A percentile compares a stretch with the other conserved stretches of the same genome.
These are phyloP conservation scores for Danio jaintianensis DNA, from an alignment of 2,797 vertebrate genomes.

Conservation along the genomic window DNA sequence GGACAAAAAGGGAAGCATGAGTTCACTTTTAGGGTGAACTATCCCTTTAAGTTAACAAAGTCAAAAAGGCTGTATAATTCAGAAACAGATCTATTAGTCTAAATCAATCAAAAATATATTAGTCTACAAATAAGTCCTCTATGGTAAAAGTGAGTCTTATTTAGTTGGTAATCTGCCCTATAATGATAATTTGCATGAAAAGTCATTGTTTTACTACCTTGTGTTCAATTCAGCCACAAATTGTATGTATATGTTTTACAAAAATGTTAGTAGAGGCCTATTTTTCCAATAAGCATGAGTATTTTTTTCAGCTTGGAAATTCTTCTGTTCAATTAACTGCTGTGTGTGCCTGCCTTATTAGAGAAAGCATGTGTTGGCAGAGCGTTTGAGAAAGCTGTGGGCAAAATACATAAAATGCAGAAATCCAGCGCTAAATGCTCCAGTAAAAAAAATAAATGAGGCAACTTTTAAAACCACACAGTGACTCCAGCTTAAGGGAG, in stretches of 20 bases:
- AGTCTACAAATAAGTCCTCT: too few relatives aligned
- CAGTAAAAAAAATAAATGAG: slow-evolving; percentile 2
- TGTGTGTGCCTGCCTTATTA: slow-evolving; percentile 27
- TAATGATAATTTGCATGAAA: too few relatives aligned
- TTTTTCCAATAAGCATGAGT: not conserved
- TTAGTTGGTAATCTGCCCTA: too few relatives aligned
- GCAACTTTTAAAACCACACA: slow-evolving; percentile 29
- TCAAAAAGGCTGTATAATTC: too few relatives aligned
- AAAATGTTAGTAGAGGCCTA: not conserved
- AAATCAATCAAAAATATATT: too few relatives aligned
- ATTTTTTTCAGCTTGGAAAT: slow-evolving; percentile 11
- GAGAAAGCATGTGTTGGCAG: slow-evolving; percentile 26
- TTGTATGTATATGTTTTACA: not conserved
- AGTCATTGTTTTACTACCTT: too few relatives aligned
- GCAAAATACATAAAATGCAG: slow-evolving; percentile 52
- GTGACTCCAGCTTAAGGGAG: slow-evolving; percentile 16
- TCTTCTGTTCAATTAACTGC: slow-evolving; percentile 30
- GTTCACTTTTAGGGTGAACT: too few relatives aligned
- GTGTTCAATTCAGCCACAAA: too few relatives aligned
- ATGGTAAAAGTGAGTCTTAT: too few relatives aligned
- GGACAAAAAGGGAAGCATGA: too few relatives aligned
- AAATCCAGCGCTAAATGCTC: slow-evolving; percentile 33
- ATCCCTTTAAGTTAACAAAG: too few relatives aligned
- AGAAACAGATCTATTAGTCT: too few relatives aligned
- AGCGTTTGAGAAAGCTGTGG: slow-evolving; percentile 44